Conservation (phyloP, 2,113 vertebrate species). For the Ptyas mucosa region DNA sequence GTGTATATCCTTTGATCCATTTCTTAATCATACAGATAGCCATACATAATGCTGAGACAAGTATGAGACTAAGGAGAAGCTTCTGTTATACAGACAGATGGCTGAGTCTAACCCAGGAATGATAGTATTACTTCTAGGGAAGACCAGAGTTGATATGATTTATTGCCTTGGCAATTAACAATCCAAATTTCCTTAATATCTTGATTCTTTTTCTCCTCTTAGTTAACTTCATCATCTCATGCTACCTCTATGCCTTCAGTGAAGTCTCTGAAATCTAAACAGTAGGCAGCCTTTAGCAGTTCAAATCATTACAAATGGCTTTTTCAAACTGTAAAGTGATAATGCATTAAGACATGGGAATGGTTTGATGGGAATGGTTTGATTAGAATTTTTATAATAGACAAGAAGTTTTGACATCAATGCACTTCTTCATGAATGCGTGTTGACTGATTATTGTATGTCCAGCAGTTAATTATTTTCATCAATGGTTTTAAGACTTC, state of each 20-base stretch:
- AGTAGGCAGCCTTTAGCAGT: background rate
- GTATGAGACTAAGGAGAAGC: background rate
- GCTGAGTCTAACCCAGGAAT: background rate
- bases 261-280: background rate
- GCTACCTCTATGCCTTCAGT: background rate
- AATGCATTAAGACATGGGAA: background rate
- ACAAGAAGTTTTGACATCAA: background rate
- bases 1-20: background rate
- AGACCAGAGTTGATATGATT: background rate
- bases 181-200: background rate
- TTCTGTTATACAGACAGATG: background rate
- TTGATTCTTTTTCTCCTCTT: background rate
- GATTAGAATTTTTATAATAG: background rate
- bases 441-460: background rate
- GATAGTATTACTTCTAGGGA: background rate
- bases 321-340: background rate
- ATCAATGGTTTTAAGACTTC: slow-evolving; percentile 16
- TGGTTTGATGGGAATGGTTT: background rate
- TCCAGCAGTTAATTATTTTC: background rate
- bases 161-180: background rate
- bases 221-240: background rate
- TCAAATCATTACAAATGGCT: background rate
- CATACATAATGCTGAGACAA: background rate
- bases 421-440: background rate
- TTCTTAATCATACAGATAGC: background rate